These are phyloP conservation scores for Salvator merianae DNA, from an alignment of 2,113 vertebrate species.

Conservation along the genomic window DNA sequence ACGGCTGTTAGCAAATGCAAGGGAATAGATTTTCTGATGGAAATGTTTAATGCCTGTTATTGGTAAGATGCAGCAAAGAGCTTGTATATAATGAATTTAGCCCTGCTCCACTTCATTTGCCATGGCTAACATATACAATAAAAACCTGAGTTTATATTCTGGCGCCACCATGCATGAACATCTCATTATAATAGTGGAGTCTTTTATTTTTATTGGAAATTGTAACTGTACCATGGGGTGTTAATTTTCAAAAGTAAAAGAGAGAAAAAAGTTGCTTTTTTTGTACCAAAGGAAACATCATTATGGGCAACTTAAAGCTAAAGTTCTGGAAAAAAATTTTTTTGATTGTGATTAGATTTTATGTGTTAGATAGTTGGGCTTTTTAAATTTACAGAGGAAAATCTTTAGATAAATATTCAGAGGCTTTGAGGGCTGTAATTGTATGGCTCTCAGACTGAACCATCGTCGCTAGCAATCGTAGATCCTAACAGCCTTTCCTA, in stretches of 20 bases:
- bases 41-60: constrained; percentile 15
- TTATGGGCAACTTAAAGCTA: no score
- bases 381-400: background rate
- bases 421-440: background rate
- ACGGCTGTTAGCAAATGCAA: constrained; percentile 25
- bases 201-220: constrained; percentile 43
- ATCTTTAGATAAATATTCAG: background rate
- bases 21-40: constrained; percentile 55
- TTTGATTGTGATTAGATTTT: background rate
- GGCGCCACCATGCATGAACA: constrained; percentile 49
- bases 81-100: constrained; percentile 35
- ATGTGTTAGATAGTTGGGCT: background rate
- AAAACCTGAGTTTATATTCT: constrained; percentile 46
- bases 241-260: background rate
- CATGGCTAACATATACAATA: constrained; percentile 45
- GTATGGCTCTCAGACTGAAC: background rate
- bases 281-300: background rate
- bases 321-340: background rate
- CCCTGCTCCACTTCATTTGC: constrained; percentile 55
- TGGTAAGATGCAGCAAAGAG: constrained; percentile 46
- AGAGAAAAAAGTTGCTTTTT: background rate
- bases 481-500: background rate
- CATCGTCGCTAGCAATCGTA: background rate
- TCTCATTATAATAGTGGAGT: constrained; percentile 51
- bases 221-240: background rate